A percentile compares a stretch with the other conserved stretches of the same genome.
These are phyloP conservation scores for Danaus melanippus DNA, from an alignment of 1,140 invertebrate species.

Conservation along the genomic window DNA sequence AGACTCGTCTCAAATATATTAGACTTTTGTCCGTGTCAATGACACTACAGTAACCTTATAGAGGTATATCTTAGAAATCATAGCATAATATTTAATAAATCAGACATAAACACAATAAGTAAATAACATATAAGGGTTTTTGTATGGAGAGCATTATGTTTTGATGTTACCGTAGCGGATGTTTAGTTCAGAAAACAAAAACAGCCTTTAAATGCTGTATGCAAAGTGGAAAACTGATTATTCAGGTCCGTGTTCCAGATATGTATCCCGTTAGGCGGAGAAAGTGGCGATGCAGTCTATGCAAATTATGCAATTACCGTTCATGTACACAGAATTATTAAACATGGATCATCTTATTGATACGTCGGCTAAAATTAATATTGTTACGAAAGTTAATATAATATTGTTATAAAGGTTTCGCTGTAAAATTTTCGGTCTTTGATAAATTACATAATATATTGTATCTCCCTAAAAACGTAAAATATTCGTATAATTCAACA, in stretches of 20 bases:
- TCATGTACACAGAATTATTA: conserved; percentile 1
- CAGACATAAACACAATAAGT: too few species aligned
- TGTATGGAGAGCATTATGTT: too few species aligned
- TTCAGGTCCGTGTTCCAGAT: conserved; percentile 23
- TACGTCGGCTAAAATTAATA: neutral
- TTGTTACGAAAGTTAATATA: neutral
- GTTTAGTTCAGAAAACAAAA: too few species aligned
- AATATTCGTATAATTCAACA: neutral
- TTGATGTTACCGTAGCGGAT: too few species aligned
- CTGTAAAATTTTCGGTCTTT: neutral
- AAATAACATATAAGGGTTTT: too few species aligned
- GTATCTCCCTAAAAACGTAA: neutral
- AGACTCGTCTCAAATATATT: conserved; percentile 13
- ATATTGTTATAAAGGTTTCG: neutral
- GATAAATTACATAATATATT: neutral
- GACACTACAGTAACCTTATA: conserved; percentile 5
- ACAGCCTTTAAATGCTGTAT: neutral
- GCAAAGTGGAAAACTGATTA: conserved; percentile 15
- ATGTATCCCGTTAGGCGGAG: conserved; percentile 50
- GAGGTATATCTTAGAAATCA: too few species aligned
- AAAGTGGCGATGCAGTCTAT: conserved; percentile 57
- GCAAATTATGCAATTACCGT: conserved; percentile 61
- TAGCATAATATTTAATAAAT: too few species aligned
- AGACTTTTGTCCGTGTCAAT: conserved; percentile 14
- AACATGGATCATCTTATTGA: too few species aligned